Evolutionary conservation across 2,888 invertebrate species (phyloP).

Genomic region (Eupeodes luniger): DNA sequence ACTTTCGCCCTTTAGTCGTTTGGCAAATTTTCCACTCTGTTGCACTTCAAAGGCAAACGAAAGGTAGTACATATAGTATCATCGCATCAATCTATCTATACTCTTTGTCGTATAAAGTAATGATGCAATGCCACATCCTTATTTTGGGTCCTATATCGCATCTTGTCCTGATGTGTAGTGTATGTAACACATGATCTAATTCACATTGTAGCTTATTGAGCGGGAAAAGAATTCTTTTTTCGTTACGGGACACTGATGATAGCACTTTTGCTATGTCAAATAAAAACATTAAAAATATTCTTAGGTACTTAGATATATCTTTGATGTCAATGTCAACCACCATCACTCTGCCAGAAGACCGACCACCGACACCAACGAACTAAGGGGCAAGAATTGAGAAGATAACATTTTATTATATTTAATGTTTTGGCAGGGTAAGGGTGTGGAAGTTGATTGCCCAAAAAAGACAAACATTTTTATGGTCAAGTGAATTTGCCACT

Average conservation of each 20-base stretch:
- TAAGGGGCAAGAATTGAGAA: background rate
- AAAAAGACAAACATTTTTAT: conserved; percentile 9
- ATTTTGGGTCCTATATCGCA: conserved; percentile 7
- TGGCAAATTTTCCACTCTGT: conserved; percentile 62
- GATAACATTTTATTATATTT: background rate
- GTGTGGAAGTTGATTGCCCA: conserved; percentile 30
- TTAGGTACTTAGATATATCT: background rate
- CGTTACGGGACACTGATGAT: conserved; percentile 62
- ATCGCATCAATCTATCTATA: background rate
- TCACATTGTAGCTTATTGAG: conserved; percentile 62
- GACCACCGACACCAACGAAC: no score
- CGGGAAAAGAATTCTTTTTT: conserved; percentile 5
- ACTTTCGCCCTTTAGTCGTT: conserved; percentile 28
- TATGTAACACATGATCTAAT: conserved; percentile 64
- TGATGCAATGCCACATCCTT: conserved; percentile 50
- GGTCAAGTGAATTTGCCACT: conserved; percentile 49
- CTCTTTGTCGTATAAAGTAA: conserved; percentile 15
- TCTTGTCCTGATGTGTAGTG: background rate
- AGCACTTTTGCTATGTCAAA: conserved; percentile 36
- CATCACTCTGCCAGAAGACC: no score
- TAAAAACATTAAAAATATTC: conserved; percentile 10
- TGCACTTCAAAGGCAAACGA: conserved; percentile 64
- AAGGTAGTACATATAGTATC: background rate
- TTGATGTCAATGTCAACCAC: background rate
- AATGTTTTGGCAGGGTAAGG: background rate